Evolutionary conservation across 1,140 invertebrate species (phyloP).

Genomic region (Paramacrobiotus metropolitanus): DNA sequence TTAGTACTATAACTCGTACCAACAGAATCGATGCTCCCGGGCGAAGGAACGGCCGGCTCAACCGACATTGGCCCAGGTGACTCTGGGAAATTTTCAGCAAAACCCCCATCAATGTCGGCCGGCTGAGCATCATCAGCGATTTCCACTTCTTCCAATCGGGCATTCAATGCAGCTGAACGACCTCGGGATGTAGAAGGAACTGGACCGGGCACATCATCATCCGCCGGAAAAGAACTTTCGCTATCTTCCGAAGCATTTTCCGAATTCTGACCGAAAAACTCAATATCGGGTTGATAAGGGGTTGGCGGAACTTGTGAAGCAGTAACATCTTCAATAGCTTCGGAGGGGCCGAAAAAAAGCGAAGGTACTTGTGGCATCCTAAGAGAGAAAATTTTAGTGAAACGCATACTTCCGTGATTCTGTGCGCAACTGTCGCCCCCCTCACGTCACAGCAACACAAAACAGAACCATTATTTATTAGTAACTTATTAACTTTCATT

Average conservation of each 20-base stretch:
- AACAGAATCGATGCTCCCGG: neutral
- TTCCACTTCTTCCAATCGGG: too few species aligned
- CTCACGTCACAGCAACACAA: neutral
- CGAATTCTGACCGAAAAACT: neutral
- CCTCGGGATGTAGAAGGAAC: too few species aligned
- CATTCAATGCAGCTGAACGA: too few species aligned
- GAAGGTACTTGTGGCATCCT: neutral
- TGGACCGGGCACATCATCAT: neutral
- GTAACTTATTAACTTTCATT: neutral
- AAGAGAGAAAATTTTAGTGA: too few species aligned
- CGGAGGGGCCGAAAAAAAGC: neutral
- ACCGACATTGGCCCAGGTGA: neutral
- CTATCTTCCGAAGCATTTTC: neutral
- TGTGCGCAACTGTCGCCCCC: too few species aligned
- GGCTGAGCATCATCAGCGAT: too few species aligned
- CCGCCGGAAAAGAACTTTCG: neutral
- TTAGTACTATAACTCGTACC: too few species aligned
- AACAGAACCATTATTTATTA: neutral
- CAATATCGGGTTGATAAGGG: neutral
- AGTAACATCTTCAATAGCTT: neutral
- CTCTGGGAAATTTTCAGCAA: too few species aligned
- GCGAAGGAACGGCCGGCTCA: neutral
- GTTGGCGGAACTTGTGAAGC: slow-evolving; percentile 1
- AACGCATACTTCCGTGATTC: too few species aligned
- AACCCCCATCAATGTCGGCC: too few species aligned